phyloP scores from a whole-genome alignment of 2,888 invertebrate species.

The Conistra vaccinii region DNA sequence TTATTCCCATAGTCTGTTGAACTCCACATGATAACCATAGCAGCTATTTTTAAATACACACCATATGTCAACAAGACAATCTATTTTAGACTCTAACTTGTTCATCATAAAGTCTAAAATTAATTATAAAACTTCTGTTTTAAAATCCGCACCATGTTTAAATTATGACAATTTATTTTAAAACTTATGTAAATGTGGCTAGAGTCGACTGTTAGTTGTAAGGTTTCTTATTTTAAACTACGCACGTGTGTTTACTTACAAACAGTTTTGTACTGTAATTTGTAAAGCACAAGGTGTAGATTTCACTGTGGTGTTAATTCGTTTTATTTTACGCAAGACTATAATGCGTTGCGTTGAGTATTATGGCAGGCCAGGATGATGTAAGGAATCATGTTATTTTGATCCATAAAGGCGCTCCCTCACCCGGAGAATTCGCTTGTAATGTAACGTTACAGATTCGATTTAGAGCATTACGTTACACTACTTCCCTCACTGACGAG shows the following conservation, averaged over 20 bases:
- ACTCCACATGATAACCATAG: constrained; percentile 44
- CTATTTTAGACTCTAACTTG: neutral
- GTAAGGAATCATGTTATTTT: constrained; percentile 49
- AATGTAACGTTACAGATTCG: too few relatives aligned
- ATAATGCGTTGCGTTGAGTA: constrained; percentile 37
- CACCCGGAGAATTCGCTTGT: too few relatives aligned
- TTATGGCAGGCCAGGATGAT: constrained; percentile 42
- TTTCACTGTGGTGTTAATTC: constrained; percentile 9
- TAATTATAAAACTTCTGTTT: neutral
- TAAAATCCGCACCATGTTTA: constrained; percentile 6
- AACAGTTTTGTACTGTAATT: constrained; percentile 9
- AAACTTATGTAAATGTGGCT: neutral
- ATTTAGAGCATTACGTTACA: too few relatives aligned
- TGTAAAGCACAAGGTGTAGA: neutral
- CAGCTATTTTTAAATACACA: constrained; percentile 50
- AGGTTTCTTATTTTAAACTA: constrained; percentile 1
- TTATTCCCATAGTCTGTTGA: constrained; percentile 50
- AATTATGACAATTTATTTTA: constrained; percentile 30
- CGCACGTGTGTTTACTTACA: constrained; percentile 5
- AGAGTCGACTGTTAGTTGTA: constrained; percentile 6
- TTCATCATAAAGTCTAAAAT: constrained; percentile 3
- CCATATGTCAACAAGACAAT: neutral
- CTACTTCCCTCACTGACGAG: too few relatives aligned
- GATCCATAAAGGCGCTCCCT: neutral
- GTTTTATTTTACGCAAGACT: constrained; percentile 43